These are phyloP conservation scores for Eristalinus sepulchralis DNA, from an alignment of 2,888 invertebrate species.

Conservation along the genomic window DNA sequence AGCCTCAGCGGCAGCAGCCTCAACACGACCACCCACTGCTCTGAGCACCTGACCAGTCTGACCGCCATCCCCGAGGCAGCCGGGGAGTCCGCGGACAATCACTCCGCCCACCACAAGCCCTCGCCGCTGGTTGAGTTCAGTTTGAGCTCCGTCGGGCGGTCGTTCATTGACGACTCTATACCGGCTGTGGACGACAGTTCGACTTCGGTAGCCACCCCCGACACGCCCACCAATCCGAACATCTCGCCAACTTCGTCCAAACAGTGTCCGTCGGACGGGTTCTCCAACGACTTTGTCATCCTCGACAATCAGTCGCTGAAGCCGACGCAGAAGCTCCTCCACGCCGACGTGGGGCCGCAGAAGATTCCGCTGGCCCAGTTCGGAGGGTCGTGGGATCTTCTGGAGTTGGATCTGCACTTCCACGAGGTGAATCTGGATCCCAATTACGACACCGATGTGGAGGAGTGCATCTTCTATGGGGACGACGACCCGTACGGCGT, in stretches of 20 bases:
- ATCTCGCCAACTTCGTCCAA: conserved; percentile 81
- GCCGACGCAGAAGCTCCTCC: conserved; percentile 16
- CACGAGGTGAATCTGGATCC: conserved; percentile 85
- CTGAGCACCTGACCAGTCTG: conserved; percentile 76
- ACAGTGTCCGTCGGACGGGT: conserved; percentile 83
- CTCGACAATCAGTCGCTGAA: conserved; percentile 75
- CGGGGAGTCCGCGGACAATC: conserved; percentile 57
- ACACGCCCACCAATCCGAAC: conserved; percentile 86
- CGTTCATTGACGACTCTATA: conserved; percentile 79
- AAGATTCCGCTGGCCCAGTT: conserved; percentile 78
- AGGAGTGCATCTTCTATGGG: conserved; percentile 84
- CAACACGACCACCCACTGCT: conserved; percentile 75
- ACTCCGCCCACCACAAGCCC: conserved; percentile 41
- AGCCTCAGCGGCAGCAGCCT: conserved; percentile 78
- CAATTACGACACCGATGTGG: conserved; percentile 84
- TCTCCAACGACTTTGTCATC: conserved; percentile 84
- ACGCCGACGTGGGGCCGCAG: conserved; percentile 8
- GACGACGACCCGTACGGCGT: conserved; percentile 83
- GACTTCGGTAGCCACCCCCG: conserved; percentile 83
- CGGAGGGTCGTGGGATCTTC: conserved; percentile 85
- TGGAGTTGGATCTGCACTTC: conserved; percentile 84
- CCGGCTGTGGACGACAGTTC: conserved; percentile 68
- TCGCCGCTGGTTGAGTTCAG: conserved; percentile 79
- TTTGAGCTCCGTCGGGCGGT: conserved; percentile 80
- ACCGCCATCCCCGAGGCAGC: conserved; percentile 80